These are phyloP conservation scores for Oasisia sp. DNA, from an alignment of 2,888 invertebrate genomes.

Conservation along the genomic window DNA sequence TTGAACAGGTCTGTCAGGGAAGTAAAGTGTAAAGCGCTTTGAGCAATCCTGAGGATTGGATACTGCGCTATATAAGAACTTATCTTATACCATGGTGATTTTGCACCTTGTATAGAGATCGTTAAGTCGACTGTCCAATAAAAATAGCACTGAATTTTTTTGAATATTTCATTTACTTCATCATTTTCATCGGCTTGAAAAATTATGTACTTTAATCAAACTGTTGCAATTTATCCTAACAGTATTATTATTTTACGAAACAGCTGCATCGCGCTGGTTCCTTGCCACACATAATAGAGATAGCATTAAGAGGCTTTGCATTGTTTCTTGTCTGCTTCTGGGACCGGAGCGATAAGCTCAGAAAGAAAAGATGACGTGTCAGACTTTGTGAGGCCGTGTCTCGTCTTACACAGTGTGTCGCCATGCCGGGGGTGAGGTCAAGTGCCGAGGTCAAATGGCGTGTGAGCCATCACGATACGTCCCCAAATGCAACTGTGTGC, in stretches of 20 bases:
- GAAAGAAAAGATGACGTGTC: not conserved
- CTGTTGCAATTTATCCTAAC: not conserved
- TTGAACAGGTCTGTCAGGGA: too few relatives aligned
- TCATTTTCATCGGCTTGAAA: too few relatives aligned
- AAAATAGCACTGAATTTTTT: too few relatives aligned
- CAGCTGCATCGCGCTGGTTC: not conserved
- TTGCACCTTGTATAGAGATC: too few relatives aligned
- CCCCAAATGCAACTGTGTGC: too few relatives aligned
- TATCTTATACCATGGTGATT: too few relatives aligned
- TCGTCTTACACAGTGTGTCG: not conserved
- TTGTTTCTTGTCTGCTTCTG: not conserved
- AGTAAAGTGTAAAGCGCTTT: too few relatives aligned
- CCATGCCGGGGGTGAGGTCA: not conserved
- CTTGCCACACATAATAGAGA: not conserved
- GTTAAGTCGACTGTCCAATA: too few relatives aligned
- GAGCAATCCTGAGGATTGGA: too few relatives aligned
- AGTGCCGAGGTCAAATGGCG: not conserved
- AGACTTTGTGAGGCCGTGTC: not conserved
- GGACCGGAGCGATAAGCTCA: not conserved
- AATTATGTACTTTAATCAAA: not conserved
- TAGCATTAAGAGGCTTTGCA: not conserved
- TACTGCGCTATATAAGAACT: too few relatives aligned
- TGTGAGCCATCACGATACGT: not conserved
- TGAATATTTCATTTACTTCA: too few relatives aligned
- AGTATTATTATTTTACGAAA: not conserved